phyloP scores from a whole-genome alignment of 2,797 vertebrate genomes.

The Hippoglossus hippoglossus region DNA sequence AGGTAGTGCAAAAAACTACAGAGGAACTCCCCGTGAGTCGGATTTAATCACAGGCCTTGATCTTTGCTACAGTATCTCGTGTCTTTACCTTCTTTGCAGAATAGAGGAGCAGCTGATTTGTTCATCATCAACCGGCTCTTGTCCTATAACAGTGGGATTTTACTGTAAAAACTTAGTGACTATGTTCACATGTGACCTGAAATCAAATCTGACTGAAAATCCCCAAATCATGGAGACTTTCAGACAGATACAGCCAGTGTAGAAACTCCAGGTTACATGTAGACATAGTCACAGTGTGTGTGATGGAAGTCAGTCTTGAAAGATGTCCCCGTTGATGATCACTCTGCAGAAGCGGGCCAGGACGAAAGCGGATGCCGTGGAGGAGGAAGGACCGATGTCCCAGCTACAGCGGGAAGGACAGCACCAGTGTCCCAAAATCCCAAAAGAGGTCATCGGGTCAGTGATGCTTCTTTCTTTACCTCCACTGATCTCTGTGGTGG shows the following conservation, averaged over 20 bases:
- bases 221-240: neutral
- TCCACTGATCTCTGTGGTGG: slow-evolving; percentile 10
- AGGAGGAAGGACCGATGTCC: slow-evolving; percentile 30
- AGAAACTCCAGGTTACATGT: slow-evolving; percentile 14
- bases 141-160: slow-evolving; percentile 8
- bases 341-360: slow-evolving; percentile 39
- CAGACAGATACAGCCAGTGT: neutral
- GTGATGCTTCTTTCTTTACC: slow-evolving; percentile 24
- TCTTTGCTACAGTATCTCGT: slow-evolving; percentile 80
- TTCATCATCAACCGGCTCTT: slow-evolving; percentile 39
- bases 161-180: slow-evolving; percentile 13
- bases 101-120: slow-evolving; percentile 42
- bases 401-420: slow-evolving; percentile 39
- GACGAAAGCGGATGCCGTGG: slow-evolving; percentile 10
- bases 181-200: slow-evolving; percentile 32
- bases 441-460: slow-evolving; percentile 49
- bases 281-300: slow-evolving; percentile 9
- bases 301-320: slow-evolving; percentile 4
- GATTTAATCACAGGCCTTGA: slow-evolving; percentile 71
- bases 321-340: slow-evolving; percentile 38
- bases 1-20: slow-evolving; percentile 70
- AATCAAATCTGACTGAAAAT: slow-evolving; percentile 1
- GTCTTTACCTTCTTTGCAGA: slow-evolving; percentile 57
- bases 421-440: slow-evolving; percentile 26
- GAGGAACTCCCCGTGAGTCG: slow-evolving; percentile 35